Percentiles rank a stretch among this genome's conserved stretches.
Conservation (phyloP, 35 echinoderm and acorn worm species). For the Patiria miniata region DNA sequence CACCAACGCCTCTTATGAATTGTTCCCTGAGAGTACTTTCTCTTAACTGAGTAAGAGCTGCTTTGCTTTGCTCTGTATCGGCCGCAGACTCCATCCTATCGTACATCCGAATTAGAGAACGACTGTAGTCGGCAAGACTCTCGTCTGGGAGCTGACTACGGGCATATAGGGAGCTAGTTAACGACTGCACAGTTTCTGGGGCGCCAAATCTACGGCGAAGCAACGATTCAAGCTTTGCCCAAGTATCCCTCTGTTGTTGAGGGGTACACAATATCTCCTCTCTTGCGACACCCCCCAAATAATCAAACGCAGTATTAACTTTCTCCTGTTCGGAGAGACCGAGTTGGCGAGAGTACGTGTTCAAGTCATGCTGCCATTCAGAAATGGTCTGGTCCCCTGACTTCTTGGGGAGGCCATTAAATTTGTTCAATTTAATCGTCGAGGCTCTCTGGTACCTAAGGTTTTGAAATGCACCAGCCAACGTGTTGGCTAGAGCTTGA, state of each 20-base stretch:
- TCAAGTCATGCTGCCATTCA: background rate
- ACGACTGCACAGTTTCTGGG: background rate
- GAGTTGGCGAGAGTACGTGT: background rate
- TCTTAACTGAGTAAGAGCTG: background rate
- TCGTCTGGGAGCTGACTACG: background rate
- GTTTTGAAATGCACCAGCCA: too few species aligned
- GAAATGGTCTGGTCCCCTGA: background rate
- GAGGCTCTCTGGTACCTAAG: background rate
- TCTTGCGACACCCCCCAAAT: too few species aligned
- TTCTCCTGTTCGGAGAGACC: background rate
- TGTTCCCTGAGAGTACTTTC: background rate
- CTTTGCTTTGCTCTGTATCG: background rate
- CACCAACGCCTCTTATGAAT: too few species aligned
- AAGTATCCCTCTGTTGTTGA: background rate
- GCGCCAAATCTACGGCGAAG: background rate
- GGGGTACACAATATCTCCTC: background rate
- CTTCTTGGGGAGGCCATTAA: background rate
- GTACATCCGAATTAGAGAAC: background rate
- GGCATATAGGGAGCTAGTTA: background rate
- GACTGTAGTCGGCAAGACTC: background rate
- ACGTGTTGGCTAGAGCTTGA: background rate
- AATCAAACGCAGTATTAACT: too few species aligned
- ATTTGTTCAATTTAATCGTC: background rate
- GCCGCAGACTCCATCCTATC: conserved; percentile 21
- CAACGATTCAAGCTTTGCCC: background rate